phyloP scores from a whole-genome alignment of 2,888 invertebrate genomes.

The Epicampocera succincta region DNA sequence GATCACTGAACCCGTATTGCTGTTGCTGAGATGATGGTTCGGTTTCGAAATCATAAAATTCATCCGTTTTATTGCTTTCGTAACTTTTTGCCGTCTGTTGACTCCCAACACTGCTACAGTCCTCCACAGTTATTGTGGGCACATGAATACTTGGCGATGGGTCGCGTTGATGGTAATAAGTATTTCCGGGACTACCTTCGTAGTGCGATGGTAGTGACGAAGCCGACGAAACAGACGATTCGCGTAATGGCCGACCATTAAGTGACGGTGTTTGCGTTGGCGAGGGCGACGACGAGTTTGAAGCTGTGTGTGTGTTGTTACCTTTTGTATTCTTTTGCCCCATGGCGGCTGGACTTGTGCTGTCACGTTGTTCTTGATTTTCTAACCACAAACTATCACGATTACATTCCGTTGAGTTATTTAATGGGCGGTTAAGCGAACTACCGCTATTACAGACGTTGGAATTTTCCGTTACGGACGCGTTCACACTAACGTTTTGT shows the following conservation, averaged over 20 bases:
- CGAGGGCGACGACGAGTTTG: slow-evolving; percentile 64
- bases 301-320: slow-evolving; percentile 21
- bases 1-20: slow-evolving; percentile 58
- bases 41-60: slow-evolving; percentile 78
- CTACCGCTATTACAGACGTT: slow-evolving; percentile 64
- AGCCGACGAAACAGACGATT: slow-evolving; percentile 71
- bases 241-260: slow-evolving; percentile 75
- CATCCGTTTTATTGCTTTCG: slow-evolving; percentile 71
- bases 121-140: slow-evolving; percentile 79
- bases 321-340: slow-evolving; percentile 76
- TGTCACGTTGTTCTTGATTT: slow-evolving; percentile 33
- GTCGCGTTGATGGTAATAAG: slow-evolving; percentile 17
- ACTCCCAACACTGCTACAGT: slow-evolving; percentile 74
- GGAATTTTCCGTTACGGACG: slow-evolving; percentile 58
- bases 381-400: slow-evolving; percentile 65
- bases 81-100: slow-evolving; percentile 54
- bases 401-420: slow-evolving; percentile 74
- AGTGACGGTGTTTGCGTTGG: slow-evolving; percentile 6
- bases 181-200: slow-evolving; percentile 38
- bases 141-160: slow-evolving; percentile 71
- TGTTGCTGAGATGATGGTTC: slow-evolving; percentile 33
- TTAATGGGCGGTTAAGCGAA: slow-evolving; percentile 65
- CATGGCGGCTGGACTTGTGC: slow-evolving; percentile 70
- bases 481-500: slow-evolving; percentile 60
- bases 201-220: slow-evolving; percentile 15